These are phyloP conservation scores for Rhogogaster chlorosoma DNA, from an alignment of 2,888 invertebrate genomes.

Conservation along the genomic window DNA sequence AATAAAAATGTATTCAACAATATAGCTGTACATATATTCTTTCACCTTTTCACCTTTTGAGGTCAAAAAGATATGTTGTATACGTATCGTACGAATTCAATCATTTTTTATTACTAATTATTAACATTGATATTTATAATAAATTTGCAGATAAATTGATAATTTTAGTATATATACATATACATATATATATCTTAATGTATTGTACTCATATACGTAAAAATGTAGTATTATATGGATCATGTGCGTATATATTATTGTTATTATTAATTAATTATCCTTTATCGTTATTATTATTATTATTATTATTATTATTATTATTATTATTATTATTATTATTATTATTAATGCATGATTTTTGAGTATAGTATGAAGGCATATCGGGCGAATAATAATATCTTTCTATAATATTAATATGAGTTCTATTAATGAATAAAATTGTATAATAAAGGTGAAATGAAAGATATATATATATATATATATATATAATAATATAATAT, in stretches of 20 bases:
- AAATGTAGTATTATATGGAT: neutral
- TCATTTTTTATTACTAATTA: no score
- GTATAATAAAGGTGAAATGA: neutral
- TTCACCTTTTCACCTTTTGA: no score
- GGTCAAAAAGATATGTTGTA: no score
- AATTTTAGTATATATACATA: neutral
- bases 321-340: neutral
- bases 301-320: neutral
- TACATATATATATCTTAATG: neutral
- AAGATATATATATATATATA: neutral
- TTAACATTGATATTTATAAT: no score
- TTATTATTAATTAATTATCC: neutral
- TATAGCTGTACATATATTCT: no score
- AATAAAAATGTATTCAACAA: no score
- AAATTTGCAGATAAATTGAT: no score
- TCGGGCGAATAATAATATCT: neutral
- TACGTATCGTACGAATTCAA: no score
- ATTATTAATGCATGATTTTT: neutral
- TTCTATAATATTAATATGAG: neutral
- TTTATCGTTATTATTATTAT: no score
- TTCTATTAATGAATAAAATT: neutral
- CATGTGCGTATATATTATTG: neutral
- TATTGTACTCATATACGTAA: neutral
- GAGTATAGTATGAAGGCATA: slow-evolving; percentile 8
- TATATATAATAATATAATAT: neutral